Conservation (phyloP, 1,140 invertebrate species). For the Cataglyphis hispanica region DNA sequence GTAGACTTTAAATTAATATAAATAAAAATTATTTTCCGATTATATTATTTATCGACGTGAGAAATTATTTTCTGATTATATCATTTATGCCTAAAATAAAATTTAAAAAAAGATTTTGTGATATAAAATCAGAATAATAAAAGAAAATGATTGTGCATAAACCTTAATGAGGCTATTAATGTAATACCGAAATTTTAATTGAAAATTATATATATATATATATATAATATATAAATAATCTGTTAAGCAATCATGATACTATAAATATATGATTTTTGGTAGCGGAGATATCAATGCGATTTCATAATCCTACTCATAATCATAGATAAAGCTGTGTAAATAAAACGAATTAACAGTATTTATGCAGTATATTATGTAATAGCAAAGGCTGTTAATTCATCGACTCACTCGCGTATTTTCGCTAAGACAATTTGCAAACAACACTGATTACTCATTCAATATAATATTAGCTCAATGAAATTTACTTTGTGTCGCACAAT, state of each 20-base stretch:
- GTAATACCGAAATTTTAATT: background rate
- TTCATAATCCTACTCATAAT: conserved; percentile 1
- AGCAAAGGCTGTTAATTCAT: background rate
- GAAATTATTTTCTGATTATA: background rate
- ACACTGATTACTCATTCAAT: background rate
- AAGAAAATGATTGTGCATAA: background rate
- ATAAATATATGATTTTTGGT: background rate
- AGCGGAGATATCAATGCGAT: background rate
- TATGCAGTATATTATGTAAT: no score
- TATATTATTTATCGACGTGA: background rate
- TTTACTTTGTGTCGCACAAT: conserved; percentile 12
- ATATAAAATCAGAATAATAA: conserved; percentile 13
- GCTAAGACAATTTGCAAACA: conserved; percentile 13
- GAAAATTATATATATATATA: background rate
- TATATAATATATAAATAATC: background rate
- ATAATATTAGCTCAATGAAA: conserved; percentile 19
- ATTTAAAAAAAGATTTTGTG: conserved; percentile 5
- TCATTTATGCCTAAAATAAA: background rate
- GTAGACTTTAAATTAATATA: background rate
- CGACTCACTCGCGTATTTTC: background rate
- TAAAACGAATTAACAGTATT: conserved; percentile 1
- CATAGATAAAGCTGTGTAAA: conserved; percentile 1
- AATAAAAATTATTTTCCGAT: background rate
- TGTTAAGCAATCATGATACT: background rate
- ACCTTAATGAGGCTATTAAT: background rate